Evolutionary conservation across 2,113 vertebrate species (phyloP), one percentile per base, ranked within the genome.

Genomic region (Sylvilagus bachmani): DNA sequence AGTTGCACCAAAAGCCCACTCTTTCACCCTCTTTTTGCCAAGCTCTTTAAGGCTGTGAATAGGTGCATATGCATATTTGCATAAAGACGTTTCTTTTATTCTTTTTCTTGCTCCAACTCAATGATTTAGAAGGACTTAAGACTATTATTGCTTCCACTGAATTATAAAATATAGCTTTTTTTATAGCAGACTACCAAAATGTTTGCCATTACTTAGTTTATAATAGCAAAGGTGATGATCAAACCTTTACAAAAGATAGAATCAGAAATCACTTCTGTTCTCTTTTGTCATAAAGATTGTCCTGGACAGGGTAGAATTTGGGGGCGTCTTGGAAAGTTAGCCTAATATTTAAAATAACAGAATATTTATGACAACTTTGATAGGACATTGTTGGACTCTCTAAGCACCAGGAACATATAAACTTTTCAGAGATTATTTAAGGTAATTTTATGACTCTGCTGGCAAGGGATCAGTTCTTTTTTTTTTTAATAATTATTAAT

Each of bases 81-180:
- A 94, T 89, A 96, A 79, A 64, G 19, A 13, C 21, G n/a, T 61
- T 84, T 49, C 66, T 58, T 91, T 36, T 86, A 58, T 79, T 95
- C 71, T 93, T 69, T 86, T 36, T 62, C 29, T n/a, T 70, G 66
- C 44, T 89, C 25, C 58, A 80, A 22, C 14, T 12, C 31, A 87
- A 21, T 82, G 69, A 69, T 55, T 90, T 71, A 86, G 70, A 67
- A 58, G 55, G 55, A 58, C 55, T 58, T 29, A 61, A 8, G 27
- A n/a, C 16, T 33, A 6, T 31, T 33, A 87, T 5, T 44, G 5
- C 69, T 84, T 85, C 67, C 27, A 67, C 11, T 36, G 36, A 73
- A 24, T 58, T 13, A 49, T 5, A 80, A 71, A 58, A 81, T 22
- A 87, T 25, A 36, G 14, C 51, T 77, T 58, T 31, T 80, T 80